Evolutionary conservation across 2,888 invertebrate species (phyloP), one percentile per base, ranked within the genome.

Genomic region (Nymphalis polychloros): DNA sequence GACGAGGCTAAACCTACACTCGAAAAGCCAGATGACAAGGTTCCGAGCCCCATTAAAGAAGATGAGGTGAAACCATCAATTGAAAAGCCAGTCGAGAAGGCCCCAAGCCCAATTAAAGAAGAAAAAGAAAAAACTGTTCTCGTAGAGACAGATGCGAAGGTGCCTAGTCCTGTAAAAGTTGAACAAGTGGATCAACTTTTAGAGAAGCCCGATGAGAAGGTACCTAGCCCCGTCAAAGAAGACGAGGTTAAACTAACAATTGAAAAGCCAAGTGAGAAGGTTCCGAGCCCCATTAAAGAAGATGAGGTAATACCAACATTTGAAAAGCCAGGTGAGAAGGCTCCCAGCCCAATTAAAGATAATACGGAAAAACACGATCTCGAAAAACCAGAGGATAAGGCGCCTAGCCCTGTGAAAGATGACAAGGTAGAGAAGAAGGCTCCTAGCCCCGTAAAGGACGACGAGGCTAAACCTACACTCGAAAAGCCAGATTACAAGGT

Each of bases 271-370:
- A n/a, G n/a, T n/a, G n/a, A n/a, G n/a, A n/a, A n/a, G n/a, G n/a
- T n/a, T n/a, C 23, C 50, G 1, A 20, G 7, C 23, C 20, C 20
- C 1, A 13, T 10, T 0, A 52, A 20, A 20, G 10, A 46, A 0
- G 71, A 67, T 1, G 68, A 72, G 0, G 74, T 8, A 71, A 10
- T n/a, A n/a, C n/a, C n/a, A n/a, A n/a, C n/a, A n/a, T n/a, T 16
- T 0, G 46, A 46, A 6, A 65, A 46, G n/a, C 7, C 2, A 19
- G 68, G 67, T 19, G 73, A 74, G 23, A 71, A 72, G 47, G 20
- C 31, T 8, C 19, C n/a, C n/a, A n/a, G n/a, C n/a, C n/a, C n/a
- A n/a, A n/a, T n/a, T n/a, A n/a, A n/a, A n/a, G n/a, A n/a, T n/a
- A n/a, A n/a, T n/a, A n/a, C n/a, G n/a, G n/a, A n/a, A n/a, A 65